Conservation (phyloP, 2,888 invertebrate species). For the Stenchaetothrips biformis region DNA sequence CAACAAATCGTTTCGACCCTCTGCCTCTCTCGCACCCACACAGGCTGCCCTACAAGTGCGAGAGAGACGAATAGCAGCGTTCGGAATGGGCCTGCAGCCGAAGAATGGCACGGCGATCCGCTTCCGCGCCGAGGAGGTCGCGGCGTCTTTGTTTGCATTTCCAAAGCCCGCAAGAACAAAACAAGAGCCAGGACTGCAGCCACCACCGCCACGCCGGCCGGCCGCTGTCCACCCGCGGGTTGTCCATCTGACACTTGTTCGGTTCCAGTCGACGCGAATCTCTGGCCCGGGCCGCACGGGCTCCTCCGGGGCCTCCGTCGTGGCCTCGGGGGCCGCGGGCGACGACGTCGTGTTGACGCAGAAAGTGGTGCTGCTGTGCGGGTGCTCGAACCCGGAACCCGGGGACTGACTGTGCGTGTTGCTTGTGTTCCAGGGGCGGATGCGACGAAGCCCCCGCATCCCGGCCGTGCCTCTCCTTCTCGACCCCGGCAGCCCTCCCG, state of each 20-base stretch:
- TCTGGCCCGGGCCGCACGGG: neutral
- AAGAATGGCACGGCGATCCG: no score
- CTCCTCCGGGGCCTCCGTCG: no score
- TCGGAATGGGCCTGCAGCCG: neutral
- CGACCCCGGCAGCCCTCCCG: constrained; percentile 21
- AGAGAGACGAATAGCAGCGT: neutral
- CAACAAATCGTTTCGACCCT: no score
- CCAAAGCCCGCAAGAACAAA: neutral
- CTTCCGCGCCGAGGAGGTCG: neutral
- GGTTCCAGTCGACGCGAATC: neutral
- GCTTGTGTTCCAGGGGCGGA: constrained; percentile 20
- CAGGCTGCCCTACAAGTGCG: no score
- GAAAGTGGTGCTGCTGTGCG: neutral
- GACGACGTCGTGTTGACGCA: neutral
- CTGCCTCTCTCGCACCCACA: no score
- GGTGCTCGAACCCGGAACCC: neutral
- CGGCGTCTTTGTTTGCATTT: neutral
- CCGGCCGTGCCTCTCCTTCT: constrained; percentile 25
- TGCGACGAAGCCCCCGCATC: constrained; percentile 26
- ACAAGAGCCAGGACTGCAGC: neutral
- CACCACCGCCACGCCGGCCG: neutral
- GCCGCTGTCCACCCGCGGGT: no score
- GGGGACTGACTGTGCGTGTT: neutral
- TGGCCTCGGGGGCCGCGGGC: neutral
- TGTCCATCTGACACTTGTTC: constrained; percentile 1